Base-by-base conservation (phyloP, 2,113 vertebrate genomes). In the Cnemophilus loriae region DNA sequence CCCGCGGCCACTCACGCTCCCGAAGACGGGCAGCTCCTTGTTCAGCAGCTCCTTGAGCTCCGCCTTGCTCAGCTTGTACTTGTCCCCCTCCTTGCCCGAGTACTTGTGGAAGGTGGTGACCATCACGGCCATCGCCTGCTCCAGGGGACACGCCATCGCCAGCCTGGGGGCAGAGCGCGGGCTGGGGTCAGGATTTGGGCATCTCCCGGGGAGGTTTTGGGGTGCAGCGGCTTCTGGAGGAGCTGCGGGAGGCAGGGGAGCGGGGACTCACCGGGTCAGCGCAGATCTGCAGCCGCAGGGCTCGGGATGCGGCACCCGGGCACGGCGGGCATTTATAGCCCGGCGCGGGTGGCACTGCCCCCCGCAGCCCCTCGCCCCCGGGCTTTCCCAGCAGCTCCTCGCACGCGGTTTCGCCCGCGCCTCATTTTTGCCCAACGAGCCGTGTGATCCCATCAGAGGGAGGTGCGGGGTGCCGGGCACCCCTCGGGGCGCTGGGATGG, bases 21-120 rank as follows among this genome's bases (percentile, higher is more conserved):
- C 93, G 8, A 98, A 98, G 85, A 68, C 46, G 5, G 98, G 91
- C 46, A 99, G 96, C 93, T 99, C 98, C 4, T 77, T 87, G 64
- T 95, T 96, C 35, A 99, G 77, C 32, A 99, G 97, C 10, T 97
- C 96, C 80, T 98, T 99, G 64, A 99, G 96, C 91, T 99, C 98
- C 1, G 63, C 96, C 81, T 98, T 98, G 96, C 79, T 98, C 20
- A 99, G 97, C 18, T 97, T 97, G 88, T 57, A 96, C 33, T 87
- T 94, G n/a, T 98, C 95, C 0, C 97, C 98, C 3, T 98, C 98
- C 69, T 92, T 96, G 21, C 68, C 84, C 0, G 98, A 98, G 63
- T 99, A 98, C 27, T 96, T 97, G 91, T 99, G 98, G 94, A 99
- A 99, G 41, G 98, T 95, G 14, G 56, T 0, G 20, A 98, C 96